Percentiles rank a stretch among this genome's conserved stretches.
phyloP scores from a whole-genome alignment of 1,140 invertebrate species.

The Pogonomyrmex californicus region DNA sequence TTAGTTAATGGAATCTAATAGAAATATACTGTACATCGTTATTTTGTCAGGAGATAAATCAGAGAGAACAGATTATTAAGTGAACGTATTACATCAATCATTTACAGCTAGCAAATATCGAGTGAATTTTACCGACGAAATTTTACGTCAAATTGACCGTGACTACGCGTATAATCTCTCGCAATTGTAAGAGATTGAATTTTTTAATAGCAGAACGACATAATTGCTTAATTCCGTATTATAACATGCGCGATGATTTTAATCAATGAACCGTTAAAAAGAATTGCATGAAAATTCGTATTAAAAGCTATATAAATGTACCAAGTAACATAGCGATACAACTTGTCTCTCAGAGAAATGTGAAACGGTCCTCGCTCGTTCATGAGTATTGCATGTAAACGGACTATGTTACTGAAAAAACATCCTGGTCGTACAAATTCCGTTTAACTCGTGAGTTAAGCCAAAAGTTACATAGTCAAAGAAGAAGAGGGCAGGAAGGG shows the following conservation, averaged over 20 bases:
- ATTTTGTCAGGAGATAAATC: slow-evolving; percentile 56
- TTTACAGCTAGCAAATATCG: slow-evolving; percentile 45
- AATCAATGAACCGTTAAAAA: slow-evolving; percentile 9
- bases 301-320: background rate
- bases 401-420: background rate
- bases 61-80: slow-evolving; percentile 52
- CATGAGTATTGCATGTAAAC: slow-evolving; percentile 25
- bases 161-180: background rate
- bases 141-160: slow-evolving; percentile 15
- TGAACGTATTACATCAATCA: slow-evolving; percentile 59
- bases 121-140: slow-evolving; percentile 42
- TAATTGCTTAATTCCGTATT: slow-evolving; percentile 19
- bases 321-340: background rate
- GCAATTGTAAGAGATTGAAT: background rate
- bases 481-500: background rate
- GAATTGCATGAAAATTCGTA: background rate
- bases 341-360: slow-evolving; percentile 5
- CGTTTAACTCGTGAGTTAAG: slow-evolving; percentile 54
- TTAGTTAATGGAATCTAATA: slow-evolving; percentile 65
- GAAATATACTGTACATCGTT: slow-evolving; percentile 48
- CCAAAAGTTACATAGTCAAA: slow-evolving; percentile 58
- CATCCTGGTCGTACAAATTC: slow-evolving; percentile 16
- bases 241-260: background rate
- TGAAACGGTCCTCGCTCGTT: background rate
- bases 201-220: background rate